A percentile compares a stretch with the other conserved stretches of the same genome.
These are phyloP conservation scores for Cosmia pyralina DNA, from an alignment of 2,888 invertebrate species.

Conservation along the genomic window DNA sequence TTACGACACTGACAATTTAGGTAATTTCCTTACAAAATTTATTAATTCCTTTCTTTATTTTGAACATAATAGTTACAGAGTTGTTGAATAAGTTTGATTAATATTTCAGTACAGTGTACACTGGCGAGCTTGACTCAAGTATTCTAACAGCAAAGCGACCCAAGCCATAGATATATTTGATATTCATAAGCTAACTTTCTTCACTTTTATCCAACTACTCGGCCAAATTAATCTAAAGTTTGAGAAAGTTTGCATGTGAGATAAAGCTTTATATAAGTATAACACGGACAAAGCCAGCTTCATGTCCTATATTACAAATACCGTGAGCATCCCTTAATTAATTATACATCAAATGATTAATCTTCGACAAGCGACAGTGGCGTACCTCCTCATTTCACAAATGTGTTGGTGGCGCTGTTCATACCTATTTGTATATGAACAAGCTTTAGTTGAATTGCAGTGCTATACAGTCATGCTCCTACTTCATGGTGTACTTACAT, in stretches of 20 bases:
- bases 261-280: not conserved
- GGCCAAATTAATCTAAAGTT: constrained; percentile 10
- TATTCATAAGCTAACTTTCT: constrained; percentile 10
- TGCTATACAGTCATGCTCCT: not conserved
- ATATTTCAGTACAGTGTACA: not conserved
- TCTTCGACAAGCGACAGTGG: not conserved
- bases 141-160: not conserved
- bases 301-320: not conserved
- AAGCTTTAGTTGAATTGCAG: constrained; percentile 2
- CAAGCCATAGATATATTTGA: not conserved
- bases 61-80: not conserved
- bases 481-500: not conserved
- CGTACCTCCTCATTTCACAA: constrained; percentile 5
- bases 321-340: not conserved
- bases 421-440: not conserved
- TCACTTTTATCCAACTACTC: not conserved
- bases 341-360: constrained; percentile 15
- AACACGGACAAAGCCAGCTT: not conserved
- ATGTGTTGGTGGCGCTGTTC: not conserved
- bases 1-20: not conserved
- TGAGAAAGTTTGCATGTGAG: not conserved
- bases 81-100: not conserved
- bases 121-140: not conserved
- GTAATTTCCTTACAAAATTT: not conserved
- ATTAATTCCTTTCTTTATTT: not conserved